Evolutionary conservation across 2,113 vertebrate genomes (phyloP).

Genomic region (Zosterops pallidus): DNA sequence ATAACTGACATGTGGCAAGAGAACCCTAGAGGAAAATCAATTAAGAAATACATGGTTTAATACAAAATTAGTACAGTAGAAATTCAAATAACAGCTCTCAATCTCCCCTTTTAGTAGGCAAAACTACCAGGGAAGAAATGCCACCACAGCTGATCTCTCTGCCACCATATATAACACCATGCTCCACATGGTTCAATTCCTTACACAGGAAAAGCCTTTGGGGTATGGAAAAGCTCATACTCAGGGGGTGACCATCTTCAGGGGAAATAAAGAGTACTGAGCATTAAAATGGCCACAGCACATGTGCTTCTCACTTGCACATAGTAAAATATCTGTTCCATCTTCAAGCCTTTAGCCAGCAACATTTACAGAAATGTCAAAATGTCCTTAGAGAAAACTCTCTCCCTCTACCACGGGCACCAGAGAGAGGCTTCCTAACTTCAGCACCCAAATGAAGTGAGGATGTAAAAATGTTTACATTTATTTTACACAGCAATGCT

Average conservation of each 20-base stretch:
- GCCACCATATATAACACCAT: neutral
- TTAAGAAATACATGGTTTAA: neutral
- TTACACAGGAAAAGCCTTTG: neutral
- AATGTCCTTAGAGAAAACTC: neutral
- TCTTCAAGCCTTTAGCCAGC: neutral
- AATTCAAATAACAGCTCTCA: neutral
- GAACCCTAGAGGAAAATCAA: conserved; percentile 82
- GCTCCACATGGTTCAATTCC: neutral
- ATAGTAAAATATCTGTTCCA: neutral
- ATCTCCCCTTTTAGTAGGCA: neutral
- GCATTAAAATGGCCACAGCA: neutral
- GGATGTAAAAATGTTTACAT: neutral
- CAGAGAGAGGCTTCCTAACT: neutral
- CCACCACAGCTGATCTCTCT: neutral
- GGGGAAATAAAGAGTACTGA: neutral
- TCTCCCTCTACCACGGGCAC: neutral
- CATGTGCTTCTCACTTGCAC: neutral
- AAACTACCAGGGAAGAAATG: neutral
- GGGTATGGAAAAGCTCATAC: neutral
- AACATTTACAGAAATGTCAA: neutral
- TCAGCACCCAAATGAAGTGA: neutral
- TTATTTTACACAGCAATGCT: neutral
- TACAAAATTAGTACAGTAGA: neutral
- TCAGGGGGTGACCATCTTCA: neutral
- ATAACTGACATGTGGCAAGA: conserved; percentile 96